Percentiles rank a stretch among this genome's conserved stretches.
phyloP scores from a whole-genome alignment of 2,888 invertebrate species.

The Pimpla rufipes region DNA sequence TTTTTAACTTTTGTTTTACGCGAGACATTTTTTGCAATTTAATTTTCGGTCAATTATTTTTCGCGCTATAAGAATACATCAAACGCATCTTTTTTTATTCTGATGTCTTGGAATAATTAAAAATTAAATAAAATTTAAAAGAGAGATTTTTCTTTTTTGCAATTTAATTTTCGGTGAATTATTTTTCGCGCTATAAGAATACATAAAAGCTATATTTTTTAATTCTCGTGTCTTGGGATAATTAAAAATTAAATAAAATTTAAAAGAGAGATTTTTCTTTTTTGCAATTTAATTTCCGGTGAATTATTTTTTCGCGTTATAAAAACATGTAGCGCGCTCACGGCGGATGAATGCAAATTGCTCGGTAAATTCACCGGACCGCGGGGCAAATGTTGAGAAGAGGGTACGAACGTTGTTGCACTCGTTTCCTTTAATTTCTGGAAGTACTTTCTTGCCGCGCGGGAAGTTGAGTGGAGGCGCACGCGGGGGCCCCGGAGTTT shows the following conservation, averaged over 20 bases:
- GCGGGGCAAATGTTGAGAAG: background rate
- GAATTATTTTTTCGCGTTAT: too few species aligned
- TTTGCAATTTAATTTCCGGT: too few species aligned
- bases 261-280: too few species aligned
- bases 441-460: background rate
- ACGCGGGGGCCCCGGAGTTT: conserved; percentile 9
- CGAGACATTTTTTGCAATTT: too few species aligned
- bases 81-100: too few species aligned
- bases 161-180: too few species aligned
- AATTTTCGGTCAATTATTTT: too few species aligned
- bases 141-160: too few species aligned
- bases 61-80: too few species aligned
- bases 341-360: background rate
- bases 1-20: too few species aligned
- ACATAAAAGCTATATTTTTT: too few species aligned
- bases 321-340: background rate
- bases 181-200: too few species aligned
- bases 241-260: background rate
- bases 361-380: background rate
- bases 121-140: background rate
- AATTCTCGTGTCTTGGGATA: background rate
- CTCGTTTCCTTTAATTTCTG: conserved; percentile 12
- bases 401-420: background rate
- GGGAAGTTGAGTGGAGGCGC: background rate
- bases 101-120: background rate